phyloP scores from a whole-genome alignment of 2,888 invertebrate genomes.

The Sabellastarte sp. region DNA sequence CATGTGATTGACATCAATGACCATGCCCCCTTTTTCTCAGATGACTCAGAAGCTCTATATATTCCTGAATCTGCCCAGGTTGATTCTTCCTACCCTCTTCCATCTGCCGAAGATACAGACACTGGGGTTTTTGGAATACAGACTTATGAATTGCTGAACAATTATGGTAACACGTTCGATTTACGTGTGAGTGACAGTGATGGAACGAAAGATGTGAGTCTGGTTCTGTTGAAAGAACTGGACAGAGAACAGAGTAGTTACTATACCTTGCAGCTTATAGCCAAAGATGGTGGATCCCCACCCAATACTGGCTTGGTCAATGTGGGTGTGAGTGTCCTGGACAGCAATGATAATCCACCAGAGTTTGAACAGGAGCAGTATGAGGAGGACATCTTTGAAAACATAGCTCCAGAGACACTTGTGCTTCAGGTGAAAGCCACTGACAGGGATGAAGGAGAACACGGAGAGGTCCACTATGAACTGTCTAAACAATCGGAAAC shows the following conservation, averaged over 20 bases:
- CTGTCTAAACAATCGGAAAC: not conserved
- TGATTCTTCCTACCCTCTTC: not conserved
- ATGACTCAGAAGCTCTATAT: not conserved
- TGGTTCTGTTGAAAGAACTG: not conserved
- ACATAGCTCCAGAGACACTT: not conserved
- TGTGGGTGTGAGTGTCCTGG: not conserved
- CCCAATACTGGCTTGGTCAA: not conserved
- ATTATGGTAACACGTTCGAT: not conserved
- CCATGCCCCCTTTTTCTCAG: not conserved
- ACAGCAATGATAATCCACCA: not conserved
- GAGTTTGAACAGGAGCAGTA: not conserved
- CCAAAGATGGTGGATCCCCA: not conserved
- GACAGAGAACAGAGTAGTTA: not conserved
- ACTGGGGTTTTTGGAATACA: not conserved
- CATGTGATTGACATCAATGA: not conserved
- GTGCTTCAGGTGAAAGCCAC: not conserved
- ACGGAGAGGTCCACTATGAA: not conserved
- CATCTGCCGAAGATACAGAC: not conserved
- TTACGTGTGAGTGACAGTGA: not conserved
- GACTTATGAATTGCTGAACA: not conserved
- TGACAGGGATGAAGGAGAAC: not conserved
- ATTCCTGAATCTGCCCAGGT: not conserved
- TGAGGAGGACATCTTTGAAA: not conserved
- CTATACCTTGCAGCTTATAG: not conserved
- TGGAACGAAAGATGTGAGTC: not conserved